A percentile compares a stretch with the other conserved stretches of the same genome.
Conservation (phyloP, 1,140 invertebrate species). For the Diachasmimorpha longicaudata region DNA sequence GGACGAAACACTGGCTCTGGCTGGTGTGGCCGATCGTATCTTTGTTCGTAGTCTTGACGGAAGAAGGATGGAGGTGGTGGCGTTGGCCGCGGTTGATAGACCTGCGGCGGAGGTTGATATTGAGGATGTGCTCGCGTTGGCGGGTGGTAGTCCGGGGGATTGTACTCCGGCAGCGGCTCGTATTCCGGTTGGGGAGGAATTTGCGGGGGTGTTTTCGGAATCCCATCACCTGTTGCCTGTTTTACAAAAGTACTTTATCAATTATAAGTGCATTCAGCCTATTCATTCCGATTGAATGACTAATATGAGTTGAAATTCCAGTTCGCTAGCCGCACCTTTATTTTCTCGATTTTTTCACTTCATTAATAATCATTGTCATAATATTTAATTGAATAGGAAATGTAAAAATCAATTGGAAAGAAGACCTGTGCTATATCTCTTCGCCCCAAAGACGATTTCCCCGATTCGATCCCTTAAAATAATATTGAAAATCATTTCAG, state of each 20-base stretch:
- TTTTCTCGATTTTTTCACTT: too few species aligned
- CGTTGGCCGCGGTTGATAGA: conserved; percentile 24
- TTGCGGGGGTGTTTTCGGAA: conserved; percentile 72
- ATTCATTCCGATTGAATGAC: too few species aligned
- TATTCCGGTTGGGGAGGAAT: conserved; percentile 67
- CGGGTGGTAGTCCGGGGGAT: conserved; percentile 67
- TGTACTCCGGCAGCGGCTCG: conserved; percentile 70
- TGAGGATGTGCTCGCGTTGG: conserved; percentile 38
- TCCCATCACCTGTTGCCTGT: conserved; percentile 78
- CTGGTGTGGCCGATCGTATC: conserved; percentile 34
- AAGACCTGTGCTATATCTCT: too few species aligned
- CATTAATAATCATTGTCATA: too few species aligned
- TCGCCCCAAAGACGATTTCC: too few species aligned
- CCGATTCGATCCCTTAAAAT: too few species aligned
- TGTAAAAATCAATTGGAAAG: too few species aligned
- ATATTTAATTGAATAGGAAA: too few species aligned
- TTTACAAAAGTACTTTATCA: conserved; percentile 25
- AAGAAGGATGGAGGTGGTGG: conserved; percentile 16
- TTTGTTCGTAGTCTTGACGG: conserved; percentile 28
- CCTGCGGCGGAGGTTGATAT: conserved; percentile 30
- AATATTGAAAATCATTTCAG: too few species aligned
- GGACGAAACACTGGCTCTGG: conserved; percentile 53
- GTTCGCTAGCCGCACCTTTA: too few species aligned
- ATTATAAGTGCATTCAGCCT: neutral
- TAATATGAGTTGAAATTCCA: too few species aligned